Percentiles rank a stretch among this genome's conserved stretches.
Evolutionary conservation across 1,140 invertebrate species (phyloP).

Genomic region (Orchestia grillus): DNA sequence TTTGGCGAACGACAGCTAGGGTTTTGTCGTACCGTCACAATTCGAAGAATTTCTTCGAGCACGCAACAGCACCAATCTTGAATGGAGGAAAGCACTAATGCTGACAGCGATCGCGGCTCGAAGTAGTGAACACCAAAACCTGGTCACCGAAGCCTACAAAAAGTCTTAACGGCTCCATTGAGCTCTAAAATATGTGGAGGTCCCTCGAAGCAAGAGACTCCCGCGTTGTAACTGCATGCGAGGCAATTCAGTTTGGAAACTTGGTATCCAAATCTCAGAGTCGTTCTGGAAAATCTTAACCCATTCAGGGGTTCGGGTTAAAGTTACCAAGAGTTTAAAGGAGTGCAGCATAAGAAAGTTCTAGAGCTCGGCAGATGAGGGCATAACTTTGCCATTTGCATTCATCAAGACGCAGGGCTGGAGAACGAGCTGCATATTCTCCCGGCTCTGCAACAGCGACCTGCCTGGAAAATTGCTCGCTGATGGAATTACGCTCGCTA

Average conservation of each 20-base stretch:
- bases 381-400: not conserved
- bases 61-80: not conserved
- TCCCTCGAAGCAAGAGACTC: not conserved
- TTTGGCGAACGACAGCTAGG: too few species aligned
- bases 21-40: too few species aligned
- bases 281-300: not conserved
- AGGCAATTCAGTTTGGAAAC: not conserved
- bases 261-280: not conserved
- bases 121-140: not conserved
- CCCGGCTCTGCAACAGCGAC: not conserved
- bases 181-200: not conserved
- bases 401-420: not conserved
- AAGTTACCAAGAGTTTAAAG: not conserved
- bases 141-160: not conserved
- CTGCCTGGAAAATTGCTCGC: not conserved
- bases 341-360: not conserved
- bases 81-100: not conserved
- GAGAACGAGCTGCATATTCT: not conserved
- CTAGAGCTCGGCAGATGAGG: not conserved
- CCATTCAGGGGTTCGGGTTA: not conserved
- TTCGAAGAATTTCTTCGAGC: too few species aligned
- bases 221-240: not conserved
- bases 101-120: not conserved
- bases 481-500: not conserved
- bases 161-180: not conserved